These are phyloP conservation scores for Tillus elongatus DNA, from an alignment of 2,888 invertebrate species.

Conservation along the genomic window DNA sequence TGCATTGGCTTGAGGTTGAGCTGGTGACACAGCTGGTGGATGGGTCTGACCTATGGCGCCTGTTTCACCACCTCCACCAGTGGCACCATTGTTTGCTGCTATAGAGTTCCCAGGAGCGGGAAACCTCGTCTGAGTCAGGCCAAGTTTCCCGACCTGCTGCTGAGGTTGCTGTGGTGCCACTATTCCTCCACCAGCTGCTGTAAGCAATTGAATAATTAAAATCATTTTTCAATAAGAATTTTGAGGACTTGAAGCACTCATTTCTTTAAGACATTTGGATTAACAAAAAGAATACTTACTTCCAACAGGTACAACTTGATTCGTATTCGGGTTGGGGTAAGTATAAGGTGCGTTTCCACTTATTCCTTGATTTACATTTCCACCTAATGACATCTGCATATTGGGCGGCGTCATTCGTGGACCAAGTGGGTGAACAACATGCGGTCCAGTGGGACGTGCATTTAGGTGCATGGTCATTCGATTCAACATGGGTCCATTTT, in stretches of 20 bases:
- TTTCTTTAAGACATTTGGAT: too few species aligned
- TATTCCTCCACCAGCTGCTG: slow-evolving; percentile 35
- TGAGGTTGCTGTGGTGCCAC: slow-evolving; percentile 52
- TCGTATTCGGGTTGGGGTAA: slow-evolving; percentile 49
- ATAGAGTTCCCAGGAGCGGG: slow-evolving; percentile 42
- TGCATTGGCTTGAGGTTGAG: slow-evolving; percentile 66
- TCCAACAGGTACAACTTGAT: slow-evolving; percentile 40
- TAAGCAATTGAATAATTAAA: slow-evolving; percentile 1
- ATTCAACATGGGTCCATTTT: slow-evolving; percentile 69
- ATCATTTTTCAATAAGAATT: too few species aligned
- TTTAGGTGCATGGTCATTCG: slow-evolving; percentile 45
- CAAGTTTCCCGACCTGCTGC: slow-evolving; percentile 38
- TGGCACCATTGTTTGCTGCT: slow-evolving; percentile 43
- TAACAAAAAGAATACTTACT: too few species aligned
- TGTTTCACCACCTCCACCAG: slow-evolving; percentile 54
- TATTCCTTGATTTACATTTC: slow-evolving; percentile 49
- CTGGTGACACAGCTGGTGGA: slow-evolving; percentile 68
- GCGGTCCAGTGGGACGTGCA: slow-evolving; percentile 38
- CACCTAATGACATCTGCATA: slow-evolving; percentile 40
- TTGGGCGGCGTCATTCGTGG: slow-evolving; percentile 53
- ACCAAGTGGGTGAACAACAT: slow-evolving; percentile 47
- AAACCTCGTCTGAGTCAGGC: slow-evolving; percentile 29
- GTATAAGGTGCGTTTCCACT: slow-evolving; percentile 43
- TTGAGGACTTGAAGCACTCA: too few species aligned
- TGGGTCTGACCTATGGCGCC: slow-evolving; percentile 69